Base-by-base conservation (phyloP, 2,797 vertebrate genomes). In the Galago senegalensis region DNA sequence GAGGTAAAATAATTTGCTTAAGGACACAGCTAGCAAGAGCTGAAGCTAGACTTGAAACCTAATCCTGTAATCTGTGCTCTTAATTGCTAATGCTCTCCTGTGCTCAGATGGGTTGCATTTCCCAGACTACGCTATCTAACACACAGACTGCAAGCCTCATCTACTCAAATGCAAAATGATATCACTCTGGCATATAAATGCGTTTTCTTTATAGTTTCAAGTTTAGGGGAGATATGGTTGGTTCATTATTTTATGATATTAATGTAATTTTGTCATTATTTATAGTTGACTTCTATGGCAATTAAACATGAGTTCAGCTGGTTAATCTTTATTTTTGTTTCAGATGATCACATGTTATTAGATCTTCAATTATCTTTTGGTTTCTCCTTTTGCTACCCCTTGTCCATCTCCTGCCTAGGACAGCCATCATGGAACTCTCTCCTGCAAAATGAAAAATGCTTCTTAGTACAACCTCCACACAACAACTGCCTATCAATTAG, bases 141-240 rank as follows among this genome's bases (percentile, higher is more conserved):
- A 65, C 25, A 20, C 8, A 40, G 3, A 56, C 34, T 14, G 8
- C 10, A 49, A 70, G 23, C 21, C 34, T 85, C 31, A 17, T 69
- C 76, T 63, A 11, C 21, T 34, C 17, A 60, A 73, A 14, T 58
- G 5, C 31, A 14, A 21, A 20, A 18, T 49, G 40, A 58, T 11
- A 63, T 46, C n/a, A 63, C 27, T 80, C 21, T 63, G 8, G 65
- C 70, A 80, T 16, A 58, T n/a, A 67, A 90, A 83, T 27, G 95
- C 96, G 75, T 83, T 96, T 96, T 96, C 89, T 97, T 97, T 97
- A 88, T 60, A 95, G 70, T 63, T 93, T 98, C 95, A 94, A 94
- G 92, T 90, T 96, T 98, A 97, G 97, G 98, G 97, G 97, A 97
- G 89, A 49, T 85, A 97, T 96, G 83, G 79, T 92, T 96, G 23